Evolutionary conservation across 2,113 vertebrate species (phyloP), one percentile per base, ranked within the genome.

Genomic region (Butorides virescens): DNA sequence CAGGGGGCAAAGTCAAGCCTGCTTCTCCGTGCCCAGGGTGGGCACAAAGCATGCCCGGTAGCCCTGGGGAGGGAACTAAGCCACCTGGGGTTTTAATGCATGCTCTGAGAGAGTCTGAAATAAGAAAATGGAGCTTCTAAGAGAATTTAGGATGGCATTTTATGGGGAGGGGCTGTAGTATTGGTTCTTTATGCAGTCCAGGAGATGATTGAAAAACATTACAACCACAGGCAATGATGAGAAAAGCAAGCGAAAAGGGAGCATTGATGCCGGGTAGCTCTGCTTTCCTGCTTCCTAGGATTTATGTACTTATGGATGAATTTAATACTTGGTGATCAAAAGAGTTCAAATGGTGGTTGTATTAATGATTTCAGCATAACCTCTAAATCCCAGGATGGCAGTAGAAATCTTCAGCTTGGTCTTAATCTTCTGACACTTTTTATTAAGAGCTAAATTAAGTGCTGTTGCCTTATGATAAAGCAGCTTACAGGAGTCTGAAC

Each of bases 361-460:
- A 95, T 96, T 97, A 97, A 97, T 97, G 95, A 97, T 95, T 97
- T 92, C 95, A 93, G 25, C 65, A 88, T 90, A 96, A 95, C 96
- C 94, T 94, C 92, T 90, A 95, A 97, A 94, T 97, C 97, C 94
- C 97, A 94, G 83, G 93, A 58, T 81, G 87, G 92, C 91, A 85
- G 88, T 96, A 95, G 87, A 95, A 93, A 97, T 96, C 85, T 96
- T 89, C 82, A 74, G 86, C 79, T 95, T 62, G 85, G 84, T 97
- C 85, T 95, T 97, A 97, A 96, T 96, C 94, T 97, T 86, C 86
- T 93, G 92, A 75, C 78, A 8, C 75, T 61, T 96, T 96, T 94
- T 96, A 96, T 97, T 97, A 97, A 93, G 72, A 90, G 46, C 42
- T 87, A 95, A 96, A 96, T 97, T 96, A 97, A 95, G 66, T 46